Conservation (phyloP, 2,113 vertebrate species). For the Neomonachus schauinslandi region DNA sequence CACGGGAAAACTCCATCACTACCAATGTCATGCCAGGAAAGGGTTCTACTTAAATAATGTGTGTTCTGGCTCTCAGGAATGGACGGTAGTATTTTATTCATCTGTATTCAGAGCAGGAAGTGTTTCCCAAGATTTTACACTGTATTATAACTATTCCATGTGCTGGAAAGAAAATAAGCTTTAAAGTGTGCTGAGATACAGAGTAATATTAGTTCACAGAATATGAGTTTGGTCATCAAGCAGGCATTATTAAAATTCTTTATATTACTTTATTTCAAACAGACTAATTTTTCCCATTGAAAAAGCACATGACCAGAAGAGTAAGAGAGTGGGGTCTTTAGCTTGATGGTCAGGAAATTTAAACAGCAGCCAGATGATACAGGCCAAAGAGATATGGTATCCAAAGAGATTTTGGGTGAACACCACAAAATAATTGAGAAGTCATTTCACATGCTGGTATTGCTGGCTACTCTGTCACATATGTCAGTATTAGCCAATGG, state of each 20-base stretch:
- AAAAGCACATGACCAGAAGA: background rate
- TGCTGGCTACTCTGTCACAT: background rate
- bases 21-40: background rate
- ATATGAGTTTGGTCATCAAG: background rate
- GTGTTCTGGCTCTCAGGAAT: background rate
- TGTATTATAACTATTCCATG: background rate
- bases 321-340: background rate
- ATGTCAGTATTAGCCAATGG: background rate
- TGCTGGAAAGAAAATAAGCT: background rate
- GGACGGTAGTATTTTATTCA: background rate
- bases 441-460: background rate
- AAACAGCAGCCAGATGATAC: background rate
- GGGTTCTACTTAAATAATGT: background rate
- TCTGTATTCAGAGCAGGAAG: slow-evolving; percentile 4
- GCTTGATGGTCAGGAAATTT: background rate
- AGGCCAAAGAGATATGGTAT: background rate
- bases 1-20: background rate
- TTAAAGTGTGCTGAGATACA: background rate
- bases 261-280: background rate
- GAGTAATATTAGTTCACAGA: background rate
- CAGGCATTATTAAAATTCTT: background rate
- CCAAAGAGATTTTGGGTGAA: background rate
- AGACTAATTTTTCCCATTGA: background rate
- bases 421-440: background rate
- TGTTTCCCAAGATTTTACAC: background rate